phyloP scores from a whole-genome alignment of 2,888 invertebrate genomes.

The Cryptocheilus praepositus region DNA sequence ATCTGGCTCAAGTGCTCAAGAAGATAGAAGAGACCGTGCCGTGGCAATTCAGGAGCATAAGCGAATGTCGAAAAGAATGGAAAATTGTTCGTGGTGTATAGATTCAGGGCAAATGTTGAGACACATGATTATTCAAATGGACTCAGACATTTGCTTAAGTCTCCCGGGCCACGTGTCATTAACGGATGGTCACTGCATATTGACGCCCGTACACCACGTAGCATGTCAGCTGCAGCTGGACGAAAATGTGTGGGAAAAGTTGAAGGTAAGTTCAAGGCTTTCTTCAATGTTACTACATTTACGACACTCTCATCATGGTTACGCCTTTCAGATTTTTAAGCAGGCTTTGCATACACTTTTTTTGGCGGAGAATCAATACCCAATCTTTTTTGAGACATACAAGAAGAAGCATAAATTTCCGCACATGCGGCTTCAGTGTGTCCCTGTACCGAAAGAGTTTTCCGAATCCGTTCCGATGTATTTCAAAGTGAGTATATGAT shows the following conservation, averaged over 20 bases:
- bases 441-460: constrained; percentile 88
- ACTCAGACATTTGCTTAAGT: constrained; percentile 88
- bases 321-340: constrained; percentile 81
- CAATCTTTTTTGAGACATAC: constrained; percentile 94
- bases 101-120: constrained; percentile 88
- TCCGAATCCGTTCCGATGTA: constrained; percentile 96
- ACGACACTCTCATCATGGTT: neutral
- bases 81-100: constrained; percentile 89
- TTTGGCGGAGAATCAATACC: constrained; percentile 83
- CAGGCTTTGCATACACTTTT: constrained; percentile 88
- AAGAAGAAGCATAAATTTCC: constrained; percentile 83
- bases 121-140: constrained; percentile 89
- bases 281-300: neutral
- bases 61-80: constrained; percentile 82
- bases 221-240: constrained; percentile 89
- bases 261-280: constrained; percentile 78
- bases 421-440: constrained; percentile 92
- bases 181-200: constrained; percentile 89
- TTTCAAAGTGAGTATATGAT: constrained; percentile 82
- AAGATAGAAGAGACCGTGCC: constrained; percentile 79
- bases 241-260: constrained; percentile 95
- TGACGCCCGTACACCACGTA: constrained; percentile 89
- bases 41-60: constrained; percentile 86
- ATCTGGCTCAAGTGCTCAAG: constrained; percentile 79
- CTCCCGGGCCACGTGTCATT: constrained; percentile 89